Base-by-base conservation (phyloP, 2,888 invertebrate genomes). In the Orthosia gothica region DNA sequence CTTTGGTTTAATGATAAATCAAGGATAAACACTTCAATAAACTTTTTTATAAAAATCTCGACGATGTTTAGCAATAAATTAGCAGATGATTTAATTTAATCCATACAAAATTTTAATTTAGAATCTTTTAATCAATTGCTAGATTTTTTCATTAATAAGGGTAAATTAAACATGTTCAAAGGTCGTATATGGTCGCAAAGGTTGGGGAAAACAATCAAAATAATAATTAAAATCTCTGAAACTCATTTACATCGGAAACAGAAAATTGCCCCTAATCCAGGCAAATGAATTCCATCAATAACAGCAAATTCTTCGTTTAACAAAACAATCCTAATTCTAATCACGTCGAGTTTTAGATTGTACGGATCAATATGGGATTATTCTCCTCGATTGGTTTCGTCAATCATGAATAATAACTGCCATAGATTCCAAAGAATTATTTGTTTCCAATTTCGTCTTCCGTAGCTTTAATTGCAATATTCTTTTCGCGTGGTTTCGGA, bases 391-490 rank as follows among this genome's bases (percentile, higher is more conserved):
- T 79, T 83, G 74, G 65, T 76, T 81, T 70, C 75, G 52, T 77
- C 73, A 81, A 83, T 81, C 79, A 79, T 85, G 83, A 79, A 79
- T 85, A 76, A 62, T 70, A 77, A 68, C 63, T 54, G 54, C 16
- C 11, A 49, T 55, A 59, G 26, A 77, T 72, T 73, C 65, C 66
- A 63, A 77, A 55, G 52, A 70, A 67, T 71, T 63, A 76, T 62
- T 61, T 82, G 74, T 71, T 78, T 58, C 23, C 16, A 67, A 67
- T 64, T 73, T 63, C 32, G 47, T 59, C 32, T 71, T 69, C 26
- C 49, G 3, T 58, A 52, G 67, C 40, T 26, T 52, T 57, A 57
- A 47, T 72, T 66, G 57, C 2, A 26, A 49, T 47, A 23, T 70
- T 65, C 2, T 55, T 67, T 40, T 9, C 20, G 15, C 18, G 3